Conservation (phyloP, 1,140 invertebrate species). For the Mycetomoellerius zeteki region DNA sequence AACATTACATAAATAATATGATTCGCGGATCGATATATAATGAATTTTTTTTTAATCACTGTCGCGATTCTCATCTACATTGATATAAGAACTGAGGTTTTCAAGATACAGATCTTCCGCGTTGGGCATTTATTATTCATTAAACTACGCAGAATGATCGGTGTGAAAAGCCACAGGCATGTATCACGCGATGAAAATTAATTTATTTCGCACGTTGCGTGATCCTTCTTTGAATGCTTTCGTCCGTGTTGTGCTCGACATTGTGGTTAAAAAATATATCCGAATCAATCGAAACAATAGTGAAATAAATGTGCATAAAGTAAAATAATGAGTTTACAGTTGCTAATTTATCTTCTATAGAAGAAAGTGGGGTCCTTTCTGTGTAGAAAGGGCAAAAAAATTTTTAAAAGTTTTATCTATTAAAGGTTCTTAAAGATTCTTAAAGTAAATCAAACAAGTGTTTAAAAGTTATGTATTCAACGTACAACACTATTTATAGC, state of each 20-base stretch:
- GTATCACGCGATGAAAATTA: constrained; percentile 33
- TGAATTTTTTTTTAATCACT: neutral
- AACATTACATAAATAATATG: neutral
- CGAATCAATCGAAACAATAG: neutral
- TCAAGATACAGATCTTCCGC: neutral
- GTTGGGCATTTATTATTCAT: constrained; percentile 19
- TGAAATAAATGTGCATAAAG: neutral
- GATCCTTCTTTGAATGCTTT: neutral
- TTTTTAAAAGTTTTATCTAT: neutral
- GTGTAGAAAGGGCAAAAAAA: neutral
- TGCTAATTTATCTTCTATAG: constrained; percentile 1
- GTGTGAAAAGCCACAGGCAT: neutral
- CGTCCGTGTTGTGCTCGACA: neutral
- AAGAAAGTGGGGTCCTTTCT: neutral
- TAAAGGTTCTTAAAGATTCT: neutral
- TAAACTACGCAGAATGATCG: neutral
- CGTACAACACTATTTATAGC: neutral
- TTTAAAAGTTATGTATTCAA: neutral
- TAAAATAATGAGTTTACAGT: neutral
- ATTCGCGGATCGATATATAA: neutral
- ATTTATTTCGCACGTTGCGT: constrained; percentile 29
- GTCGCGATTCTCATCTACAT: neutral
- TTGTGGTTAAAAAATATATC: neutral
- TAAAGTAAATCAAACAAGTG: neutral
- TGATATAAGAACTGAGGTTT: neutral